A percentile compares a stretch with the other conserved stretches of the same genome.
Evolutionary conservation across 1,140 invertebrate species (phyloP).

Genomic region (Platorchestia sp.): DNA sequence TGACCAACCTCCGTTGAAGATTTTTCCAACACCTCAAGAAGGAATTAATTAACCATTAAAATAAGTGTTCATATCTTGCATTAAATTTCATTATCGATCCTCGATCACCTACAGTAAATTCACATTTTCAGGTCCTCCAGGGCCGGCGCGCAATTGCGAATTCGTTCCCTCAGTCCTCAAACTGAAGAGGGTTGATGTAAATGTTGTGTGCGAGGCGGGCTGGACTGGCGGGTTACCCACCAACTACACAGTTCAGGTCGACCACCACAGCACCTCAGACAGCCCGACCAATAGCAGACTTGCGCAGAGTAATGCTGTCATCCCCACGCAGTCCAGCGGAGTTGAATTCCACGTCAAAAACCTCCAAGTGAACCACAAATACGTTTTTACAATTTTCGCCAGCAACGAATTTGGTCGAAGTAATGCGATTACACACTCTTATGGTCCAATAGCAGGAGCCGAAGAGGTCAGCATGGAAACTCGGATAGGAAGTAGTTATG

Average conservation of each 20-base stretch:
- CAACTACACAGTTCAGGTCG: background rate
- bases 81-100: background rate
- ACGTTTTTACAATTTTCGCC: background rate
- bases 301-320: background rate
- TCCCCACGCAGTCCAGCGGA: background rate
- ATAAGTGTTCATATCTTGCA: background rate
- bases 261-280: background rate
- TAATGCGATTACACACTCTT: background rate
- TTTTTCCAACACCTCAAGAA: background rate
- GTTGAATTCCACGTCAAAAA: background rate
- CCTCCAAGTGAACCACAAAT: background rate
- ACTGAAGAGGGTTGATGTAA: background rate
- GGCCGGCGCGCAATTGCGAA: background rate
- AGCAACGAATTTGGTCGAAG: background rate
- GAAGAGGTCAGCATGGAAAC: background rate
- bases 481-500: background rate
- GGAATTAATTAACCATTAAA: background rate
- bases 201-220: background rate
- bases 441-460: background rate
- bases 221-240: conserved; percentile 5
- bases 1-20: background rate
- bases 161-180: background rate
- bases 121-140: background rate
- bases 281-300: background rate
- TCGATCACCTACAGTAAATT: background rate